Evolutionary conservation across 1,140 invertebrate species (phyloP).

Genomic region (Tachypleus tridentatus): DNA sequence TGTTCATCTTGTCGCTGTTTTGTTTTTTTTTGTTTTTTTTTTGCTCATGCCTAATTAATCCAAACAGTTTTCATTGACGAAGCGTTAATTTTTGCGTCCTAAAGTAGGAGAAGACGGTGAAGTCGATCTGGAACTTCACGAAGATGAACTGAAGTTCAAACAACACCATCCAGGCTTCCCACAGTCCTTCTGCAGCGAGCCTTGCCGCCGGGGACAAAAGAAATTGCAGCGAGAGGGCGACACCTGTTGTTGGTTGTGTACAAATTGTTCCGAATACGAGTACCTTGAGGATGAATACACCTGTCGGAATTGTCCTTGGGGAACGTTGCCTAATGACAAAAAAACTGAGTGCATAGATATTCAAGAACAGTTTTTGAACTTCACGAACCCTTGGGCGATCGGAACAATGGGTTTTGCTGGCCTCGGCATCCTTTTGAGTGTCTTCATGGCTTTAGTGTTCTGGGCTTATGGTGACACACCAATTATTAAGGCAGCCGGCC

Average conservation of each 20-base stretch:
- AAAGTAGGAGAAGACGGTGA: conserved; percentile 32
- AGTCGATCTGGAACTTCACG: conserved; percentile 32
- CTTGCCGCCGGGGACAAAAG: conserved; percentile 33
- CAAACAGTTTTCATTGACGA: no score
- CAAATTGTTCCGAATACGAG: conserved; percentile 47
- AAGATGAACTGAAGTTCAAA: conserved; percentile 30
- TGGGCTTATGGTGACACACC: conserved; percentile 47
- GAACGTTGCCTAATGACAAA: conserved; percentile 32
- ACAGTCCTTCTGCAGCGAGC: conserved; percentile 36
- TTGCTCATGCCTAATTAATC: no score
- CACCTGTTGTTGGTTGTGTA: conserved; percentile 47
- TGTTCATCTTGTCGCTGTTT: no score
- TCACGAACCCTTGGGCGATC: conserved; percentile 43
- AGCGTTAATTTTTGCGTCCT: neutral
- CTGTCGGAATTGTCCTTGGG: conserved; percentile 46
- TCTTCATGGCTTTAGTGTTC: conserved; percentile 53
- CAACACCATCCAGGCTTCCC: conserved; percentile 30
- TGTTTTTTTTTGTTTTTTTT: no score
- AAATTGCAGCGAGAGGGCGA: conserved; percentile 35
- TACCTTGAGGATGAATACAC: conserved; percentile 45
- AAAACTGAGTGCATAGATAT: conserved; percentile 39
- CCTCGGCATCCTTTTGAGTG: conserved; percentile 60
- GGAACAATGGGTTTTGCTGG: conserved; percentile 45
- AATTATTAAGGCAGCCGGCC: conserved; percentile 46
- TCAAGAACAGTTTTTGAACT: conserved; percentile 42